Evolutionary conservation across 2,888 invertebrate species (phyloP), one percentile per base, ranked within the genome.

Genomic region (Tachina grossa): DNA sequence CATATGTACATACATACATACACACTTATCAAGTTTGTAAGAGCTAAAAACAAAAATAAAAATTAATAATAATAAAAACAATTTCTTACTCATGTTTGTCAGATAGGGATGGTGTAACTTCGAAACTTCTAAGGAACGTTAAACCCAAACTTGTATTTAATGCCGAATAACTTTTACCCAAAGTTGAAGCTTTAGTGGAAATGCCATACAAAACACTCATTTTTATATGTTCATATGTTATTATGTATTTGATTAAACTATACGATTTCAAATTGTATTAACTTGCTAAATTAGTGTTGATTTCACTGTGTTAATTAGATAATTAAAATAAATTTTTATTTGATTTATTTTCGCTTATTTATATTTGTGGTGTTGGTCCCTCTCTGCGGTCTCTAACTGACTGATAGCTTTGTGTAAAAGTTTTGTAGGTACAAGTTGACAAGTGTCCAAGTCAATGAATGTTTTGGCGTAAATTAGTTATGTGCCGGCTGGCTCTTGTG

Each of bases 51-150:
- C 13, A 47, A 22, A 47, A 9, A 8, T 31, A 9, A 65, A 31
- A 65, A 19, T 31, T 31, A 31, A 31, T 31, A 31, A 31, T 31
- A 57, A 78, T 9, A 16, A 4, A 31, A 57, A 47, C 19, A 10
- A 55, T 41, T 22, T 22, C 89, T 89, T 83, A 89, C 89, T 88
- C 87, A 86, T 89, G 82, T 31, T 87, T 88, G 49, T 89, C 86
- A n/a, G 86, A 80, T 59, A 87, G 45, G 47, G 80, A 39, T 74
- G 85, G 87, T 16, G 88, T 83, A 39, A 86, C 83, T 53, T 88
- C 87, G 22, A 89, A 88, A 79, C 75, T 87, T 76, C 89, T 86
- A 39, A 82, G 43, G 13, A 68, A 13, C n/a, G 43, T 72, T 76
- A 75, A 76, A 63, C 45, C 75, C 1, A 61, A 8, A 76, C 76